Conservation (phyloP, 2,797 vertebrate genomes). For the Alosa sapidissima region DNA sequence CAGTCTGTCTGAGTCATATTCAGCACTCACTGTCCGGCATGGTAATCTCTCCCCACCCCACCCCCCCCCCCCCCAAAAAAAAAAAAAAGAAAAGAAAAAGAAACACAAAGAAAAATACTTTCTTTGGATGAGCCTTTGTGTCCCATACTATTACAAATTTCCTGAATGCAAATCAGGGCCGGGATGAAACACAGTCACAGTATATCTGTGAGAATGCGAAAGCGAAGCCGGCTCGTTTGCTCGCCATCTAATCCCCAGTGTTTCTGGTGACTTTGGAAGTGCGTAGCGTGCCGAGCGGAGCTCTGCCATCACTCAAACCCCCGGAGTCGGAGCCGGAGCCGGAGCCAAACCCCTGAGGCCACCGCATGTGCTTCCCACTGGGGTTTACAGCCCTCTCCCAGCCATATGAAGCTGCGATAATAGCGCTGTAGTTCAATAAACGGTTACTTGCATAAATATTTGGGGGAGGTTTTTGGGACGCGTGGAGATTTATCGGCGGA, state of each 20-base stretch:
- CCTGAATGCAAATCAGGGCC: neutral
- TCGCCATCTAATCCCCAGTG: neutral
- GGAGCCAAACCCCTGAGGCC: constrained; percentile 48
- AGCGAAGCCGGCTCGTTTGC: neutral
- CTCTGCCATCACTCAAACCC: constrained; percentile 42
- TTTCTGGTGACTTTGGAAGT: neutral
- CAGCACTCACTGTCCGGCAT: constrained; percentile 3
- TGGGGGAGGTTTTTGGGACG: constrained; percentile 35
- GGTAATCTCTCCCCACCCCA: neutral
- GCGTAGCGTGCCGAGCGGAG: neutral
- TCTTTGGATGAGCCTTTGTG: constrained; percentile 13
- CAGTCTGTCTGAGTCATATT: neutral
- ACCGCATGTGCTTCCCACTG: constrained; percentile 29
- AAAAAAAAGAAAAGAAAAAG: neutral
- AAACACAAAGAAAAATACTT: neutral
- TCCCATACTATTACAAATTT: neutral
- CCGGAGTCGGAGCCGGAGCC: constrained; percentile 41
- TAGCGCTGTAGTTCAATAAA: constrained; percentile 48
- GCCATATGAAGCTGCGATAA: constrained; percentile 43
- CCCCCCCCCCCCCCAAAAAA: no score
- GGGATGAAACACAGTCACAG: neutral
- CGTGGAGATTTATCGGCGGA: constrained; percentile 44
- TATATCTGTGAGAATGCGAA: constrained; percentile 15
- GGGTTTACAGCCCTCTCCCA: constrained; percentile 42
- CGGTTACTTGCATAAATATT: constrained; percentile 51